Conservation (phyloP, 2,113 vertebrate genomes). For the Oncorhynchus clarkii region DNA sequence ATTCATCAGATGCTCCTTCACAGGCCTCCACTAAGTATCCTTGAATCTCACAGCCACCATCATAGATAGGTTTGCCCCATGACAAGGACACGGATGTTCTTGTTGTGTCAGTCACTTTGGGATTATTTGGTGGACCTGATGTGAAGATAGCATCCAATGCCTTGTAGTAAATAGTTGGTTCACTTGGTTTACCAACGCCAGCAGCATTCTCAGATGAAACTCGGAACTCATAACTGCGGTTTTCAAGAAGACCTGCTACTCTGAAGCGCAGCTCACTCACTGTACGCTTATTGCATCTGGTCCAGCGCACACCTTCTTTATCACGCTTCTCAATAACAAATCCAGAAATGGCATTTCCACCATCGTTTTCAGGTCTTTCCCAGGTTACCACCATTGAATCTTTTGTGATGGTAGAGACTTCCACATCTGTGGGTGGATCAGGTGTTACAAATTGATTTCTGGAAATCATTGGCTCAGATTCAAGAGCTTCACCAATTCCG, state of each 20-base stretch:
- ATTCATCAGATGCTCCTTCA: slow-evolving; percentile 84
- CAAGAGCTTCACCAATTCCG: slow-evolving; percentile 91
- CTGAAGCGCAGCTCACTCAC: slow-evolving; percentile 90
- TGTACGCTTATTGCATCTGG: slow-evolving; percentile 91
- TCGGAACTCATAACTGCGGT: slow-evolving; percentile 92
- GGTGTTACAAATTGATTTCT: slow-evolving; percentile 91
- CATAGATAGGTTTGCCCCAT: slow-evolving; percentile 97
- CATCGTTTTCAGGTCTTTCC: slow-evolving; percentile 91
- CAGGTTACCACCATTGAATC: slow-evolving; percentile 97
- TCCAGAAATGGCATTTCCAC: slow-evolving; percentile 90
- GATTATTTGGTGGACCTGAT: slow-evolving; percentile 96
- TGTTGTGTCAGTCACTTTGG: slow-evolving; percentile 86
- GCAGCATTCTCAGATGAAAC: slow-evolving; percentile 95
- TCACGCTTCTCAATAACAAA: slow-evolving; percentile 96
- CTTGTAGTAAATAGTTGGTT: slow-evolving; percentile 84
- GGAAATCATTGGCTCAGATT: slow-evolving; percentile 87
- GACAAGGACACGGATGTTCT: slow-evolving; percentile 90
- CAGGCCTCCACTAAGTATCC: slow-evolving; percentile 93
- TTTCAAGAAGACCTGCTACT: slow-evolving; percentile 93
- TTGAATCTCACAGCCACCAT: slow-evolving; percentile 96
- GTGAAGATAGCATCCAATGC: slow-evolving; percentile 94
- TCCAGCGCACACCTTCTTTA: slow-evolving; percentile 95
- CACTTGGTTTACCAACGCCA: slow-evolving; percentile 88
- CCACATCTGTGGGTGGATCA: slow-evolving; percentile 85
- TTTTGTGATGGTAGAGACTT: slow-evolving; percentile 90